Conservation (phyloP, 1,140 invertebrate genomes). For the Dreissena rostriformis region DNA sequence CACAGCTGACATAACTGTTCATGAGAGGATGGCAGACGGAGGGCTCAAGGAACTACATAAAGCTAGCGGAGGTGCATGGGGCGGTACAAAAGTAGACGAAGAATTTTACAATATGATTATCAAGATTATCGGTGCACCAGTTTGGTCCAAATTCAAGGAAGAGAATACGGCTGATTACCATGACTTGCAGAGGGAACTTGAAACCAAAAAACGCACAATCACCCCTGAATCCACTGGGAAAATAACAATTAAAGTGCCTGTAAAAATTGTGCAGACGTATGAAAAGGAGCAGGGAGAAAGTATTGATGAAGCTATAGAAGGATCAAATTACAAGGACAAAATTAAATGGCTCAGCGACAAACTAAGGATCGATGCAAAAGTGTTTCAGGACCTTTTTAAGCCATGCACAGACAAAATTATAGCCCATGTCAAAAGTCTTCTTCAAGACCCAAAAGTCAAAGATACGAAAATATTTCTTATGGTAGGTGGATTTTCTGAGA, state of each 20-base stretch:
- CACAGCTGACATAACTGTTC: slow-evolving; percentile 56
- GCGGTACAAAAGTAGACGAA: slow-evolving; percentile 55
- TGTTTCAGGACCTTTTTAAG: slow-evolving; percentile 53
- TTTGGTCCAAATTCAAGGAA: slow-evolving; percentile 39
- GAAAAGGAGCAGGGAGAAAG: slow-evolving; percentile 14
- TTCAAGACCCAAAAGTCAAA: slow-evolving; percentile 33
- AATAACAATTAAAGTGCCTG: slow-evolving; percentile 45
- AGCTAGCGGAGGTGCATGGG: slow-evolving; percentile 57
- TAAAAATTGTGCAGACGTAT: slow-evolving; percentile 18
- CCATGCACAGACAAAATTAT: slow-evolving; percentile 44
- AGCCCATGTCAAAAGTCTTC: slow-evolving; percentile 35
- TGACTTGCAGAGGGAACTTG: slow-evolving; percentile 52
- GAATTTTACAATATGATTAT: slow-evolving; percentile 48
- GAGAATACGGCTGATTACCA: slow-evolving; percentile 47
- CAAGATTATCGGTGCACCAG: slow-evolving; percentile 31
- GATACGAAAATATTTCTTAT: slow-evolving; percentile 48
- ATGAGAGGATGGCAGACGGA: slow-evolving; percentile 24
- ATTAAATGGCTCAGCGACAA: slow-evolving; percentile 48
- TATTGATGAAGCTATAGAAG: slow-evolving; percentile 42
- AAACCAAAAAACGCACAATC: slow-evolving; percentile 49
- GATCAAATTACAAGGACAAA: slow-evolving; percentile 37
- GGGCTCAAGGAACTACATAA: slow-evolving; percentile 52
- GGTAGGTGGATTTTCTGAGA: slow-evolving; percentile 61
- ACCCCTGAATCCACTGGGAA: slow-evolving; percentile 21
- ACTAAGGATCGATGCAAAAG: slow-evolving; percentile 40